These are phyloP conservation scores for Enteromius mattozi DNA, from an alignment of 2,797 vertebrate species.

Conservation along the genomic window DNA sequence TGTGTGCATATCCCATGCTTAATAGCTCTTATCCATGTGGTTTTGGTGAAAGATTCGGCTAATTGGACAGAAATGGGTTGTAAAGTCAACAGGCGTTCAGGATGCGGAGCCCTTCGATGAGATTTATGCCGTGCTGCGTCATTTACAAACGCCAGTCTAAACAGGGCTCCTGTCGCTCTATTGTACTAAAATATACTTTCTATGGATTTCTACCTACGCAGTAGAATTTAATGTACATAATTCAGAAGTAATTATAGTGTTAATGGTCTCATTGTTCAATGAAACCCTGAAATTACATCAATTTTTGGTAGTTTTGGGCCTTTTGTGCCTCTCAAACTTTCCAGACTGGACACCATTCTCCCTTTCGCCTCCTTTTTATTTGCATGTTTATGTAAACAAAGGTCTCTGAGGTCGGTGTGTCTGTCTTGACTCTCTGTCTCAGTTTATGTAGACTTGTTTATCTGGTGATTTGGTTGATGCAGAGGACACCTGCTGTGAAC, in stretches of 20 bases:
- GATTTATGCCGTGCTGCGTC: slow-evolving; percentile 49
- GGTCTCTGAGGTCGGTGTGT: not conserved
- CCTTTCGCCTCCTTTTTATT: not conserved
- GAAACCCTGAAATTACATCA: not conserved
- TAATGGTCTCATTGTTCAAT: not conserved
- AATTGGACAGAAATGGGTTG: slow-evolving; percentile 55
- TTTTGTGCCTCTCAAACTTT: not conserved
- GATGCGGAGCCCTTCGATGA: slow-evolving; percentile 47
- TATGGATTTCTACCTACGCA: not conserved
- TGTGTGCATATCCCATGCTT: slow-evolving; percentile 47
- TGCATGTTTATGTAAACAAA: slow-evolving; percentile 8
- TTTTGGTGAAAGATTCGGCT: slow-evolving; percentile 41
- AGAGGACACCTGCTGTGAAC: slow-evolving; percentile 40
- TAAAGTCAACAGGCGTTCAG: slow-evolving; percentile 60
- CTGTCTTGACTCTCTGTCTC: not conserved
- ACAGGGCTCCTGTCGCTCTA: slow-evolving; percentile 56
- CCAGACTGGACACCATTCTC: not conserved
- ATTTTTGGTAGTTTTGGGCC: not conserved
- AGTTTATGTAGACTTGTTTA: slow-evolving; percentile 5
- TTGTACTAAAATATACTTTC: slow-evolving; percentile 47
- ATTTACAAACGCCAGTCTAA: slow-evolving; percentile 52
- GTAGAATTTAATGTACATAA: not conserved
- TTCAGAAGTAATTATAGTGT: not conserved
- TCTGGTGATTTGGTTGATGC: slow-evolving; percentile 15
- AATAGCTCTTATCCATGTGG: slow-evolving; percentile 46